Evolutionary conservation across 2,888 invertebrate genomes (phyloP).

Genomic region (Trisateles emortualis): DNA sequence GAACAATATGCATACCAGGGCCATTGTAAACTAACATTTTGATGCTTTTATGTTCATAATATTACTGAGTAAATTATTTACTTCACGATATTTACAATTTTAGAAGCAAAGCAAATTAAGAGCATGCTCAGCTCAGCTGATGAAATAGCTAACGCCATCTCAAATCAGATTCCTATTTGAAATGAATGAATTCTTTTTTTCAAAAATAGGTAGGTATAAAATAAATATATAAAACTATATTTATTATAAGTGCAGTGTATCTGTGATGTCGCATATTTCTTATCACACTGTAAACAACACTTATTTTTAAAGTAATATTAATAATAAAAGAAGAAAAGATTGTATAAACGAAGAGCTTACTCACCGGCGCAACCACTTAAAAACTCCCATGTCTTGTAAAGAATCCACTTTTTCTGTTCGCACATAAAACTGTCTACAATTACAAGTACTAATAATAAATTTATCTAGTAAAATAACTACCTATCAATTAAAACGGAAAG

Average conservation of each 20-base stretch:
- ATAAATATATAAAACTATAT: too few relatives aligned
- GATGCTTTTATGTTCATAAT: conserved; percentile 9
- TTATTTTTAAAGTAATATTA: not conserved
- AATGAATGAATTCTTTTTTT: not conserved
- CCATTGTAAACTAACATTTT: conserved; percentile 46
- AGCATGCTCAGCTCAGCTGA: conserved; percentile 1
- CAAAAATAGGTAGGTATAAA: not conserved
- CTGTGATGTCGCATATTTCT: too few relatives aligned
- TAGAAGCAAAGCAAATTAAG: not conserved
- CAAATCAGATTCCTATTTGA: not conserved
- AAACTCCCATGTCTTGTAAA: conserved; percentile 79
- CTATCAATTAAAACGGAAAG: conserved; percentile 61
- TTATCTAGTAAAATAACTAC: conserved; percentile 47
- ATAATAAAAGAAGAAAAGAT: not conserved
- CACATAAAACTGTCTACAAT: conserved; percentile 45
- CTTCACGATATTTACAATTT: not conserved
- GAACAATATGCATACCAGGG: conserved; percentile 40
- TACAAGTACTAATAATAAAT: conserved; percentile 40
- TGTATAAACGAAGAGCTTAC: conserved; percentile 48
- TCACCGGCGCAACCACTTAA: conserved; percentile 85
- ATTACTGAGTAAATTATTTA: not conserved
- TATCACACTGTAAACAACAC: too few relatives aligned
- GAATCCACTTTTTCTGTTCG: conserved; percentile 69
- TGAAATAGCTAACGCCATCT: not conserved
- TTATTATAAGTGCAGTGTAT: too few relatives aligned